Evolutionary conservation across 2,113 vertebrate genomes (phyloP), one percentile per base, ranked within the genome.

Genomic region (Lepus europaeus): DNA sequence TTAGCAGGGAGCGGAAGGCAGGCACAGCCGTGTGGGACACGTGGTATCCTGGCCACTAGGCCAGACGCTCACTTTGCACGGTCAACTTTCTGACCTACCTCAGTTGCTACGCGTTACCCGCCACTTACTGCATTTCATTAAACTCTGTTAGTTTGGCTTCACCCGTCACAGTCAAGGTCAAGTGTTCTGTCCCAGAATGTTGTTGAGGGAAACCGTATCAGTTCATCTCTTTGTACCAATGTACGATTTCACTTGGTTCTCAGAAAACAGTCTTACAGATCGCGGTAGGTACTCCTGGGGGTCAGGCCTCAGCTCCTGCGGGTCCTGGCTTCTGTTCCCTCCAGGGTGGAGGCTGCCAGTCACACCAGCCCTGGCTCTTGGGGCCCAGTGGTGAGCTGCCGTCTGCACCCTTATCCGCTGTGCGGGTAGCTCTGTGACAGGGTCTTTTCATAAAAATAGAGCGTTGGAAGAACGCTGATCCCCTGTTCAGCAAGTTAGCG

Each of bases 31-130:
- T 16, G 56, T 59, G 56, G 56, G 56, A 14, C 56, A 19, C 19
- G 17, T 16, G 56, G 56, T 59, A 19, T 17, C 56, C 56, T 59
- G 14, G 17, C 19, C 14, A 20, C 56, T 19, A 19, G 56, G 6
- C 56, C 56, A 59, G 56, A 59, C 4, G 56, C 56, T 59, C 13
- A 45, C 45, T 7, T 1, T 6, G 45, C 45, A 20, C 10, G 13
- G 61, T 7, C 6, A 27, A n/a, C 76, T 23, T 27, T n/a, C 16
- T 8, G 61, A 39, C 13, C 53, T 10, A 39, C 13, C 53, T 10
- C 27, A 5, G 20, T 19, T 1, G 8, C 29, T 16, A 17, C 0
- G 1, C 14, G 39, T 66, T 1, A n/a, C 29, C 11, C 36, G 9
- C 20, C 16, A 0, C n/a, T 74, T 20, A 9, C 6, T 49, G 9